phyloP scores from a whole-genome alignment of 2,113 vertebrate species.

The Narcine bancroftii region DNA sequence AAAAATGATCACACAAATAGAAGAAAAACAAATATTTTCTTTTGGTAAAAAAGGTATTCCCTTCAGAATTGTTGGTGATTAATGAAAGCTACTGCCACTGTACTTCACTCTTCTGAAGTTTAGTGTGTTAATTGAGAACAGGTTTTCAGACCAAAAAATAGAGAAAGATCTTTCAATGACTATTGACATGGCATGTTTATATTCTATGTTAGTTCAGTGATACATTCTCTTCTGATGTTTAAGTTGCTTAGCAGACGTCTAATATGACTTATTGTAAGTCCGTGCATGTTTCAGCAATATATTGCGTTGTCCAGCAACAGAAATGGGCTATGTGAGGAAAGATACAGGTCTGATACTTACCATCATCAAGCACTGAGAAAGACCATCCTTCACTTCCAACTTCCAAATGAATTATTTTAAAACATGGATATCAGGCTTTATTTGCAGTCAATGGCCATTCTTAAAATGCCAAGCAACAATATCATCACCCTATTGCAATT shows the following conservation, averaged over 20 bases:
- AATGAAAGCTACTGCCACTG: not conserved
- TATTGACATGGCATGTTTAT: constrained; percentile 30
- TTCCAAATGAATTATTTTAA: constrained; percentile 45
- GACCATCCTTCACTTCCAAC: constrained; percentile 44
- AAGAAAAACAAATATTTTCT: constrained; percentile 17
- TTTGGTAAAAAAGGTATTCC: constrained; percentile 9
- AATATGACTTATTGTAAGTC: constrained; percentile 40
- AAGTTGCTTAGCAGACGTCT: constrained; percentile 42
- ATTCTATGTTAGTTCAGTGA: constrained; percentile 45
- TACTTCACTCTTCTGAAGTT: constrained; percentile 15
- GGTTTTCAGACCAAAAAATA: constrained; percentile 12
- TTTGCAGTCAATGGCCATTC: constrained; percentile 50
- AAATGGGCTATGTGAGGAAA: constrained; percentile 40
- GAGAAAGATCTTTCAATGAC: constrained; percentile 32
- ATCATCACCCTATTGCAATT: constrained; percentile 48
- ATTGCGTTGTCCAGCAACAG: constrained; percentile 57
- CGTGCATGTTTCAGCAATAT: constrained; percentile 34
- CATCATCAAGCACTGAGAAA: constrained; percentile 40
- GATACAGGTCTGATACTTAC: constrained; percentile 44
- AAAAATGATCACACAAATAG: constrained; percentile 10
- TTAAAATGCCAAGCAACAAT: constrained; percentile 47
- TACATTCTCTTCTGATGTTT: constrained; percentile 44
- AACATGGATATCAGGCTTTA: constrained; percentile 48
- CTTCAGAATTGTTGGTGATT: not conserved
- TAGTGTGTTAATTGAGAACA: constrained; percentile 31